These are phyloP conservation scores for Aphidius ervi DNA, from an alignment of 1,140 invertebrate genomes.

Conservation along the genomic window DNA sequence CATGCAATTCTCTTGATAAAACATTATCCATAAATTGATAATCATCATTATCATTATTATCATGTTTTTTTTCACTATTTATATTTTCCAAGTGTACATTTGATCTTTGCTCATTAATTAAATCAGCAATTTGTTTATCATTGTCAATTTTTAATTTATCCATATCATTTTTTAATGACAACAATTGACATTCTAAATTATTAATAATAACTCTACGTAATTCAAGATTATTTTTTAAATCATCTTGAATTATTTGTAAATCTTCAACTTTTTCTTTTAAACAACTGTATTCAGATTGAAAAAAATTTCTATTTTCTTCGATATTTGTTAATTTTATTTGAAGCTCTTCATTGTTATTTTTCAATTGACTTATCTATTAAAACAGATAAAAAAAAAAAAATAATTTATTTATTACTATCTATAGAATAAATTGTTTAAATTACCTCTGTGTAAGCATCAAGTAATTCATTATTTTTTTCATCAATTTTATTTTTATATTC, in stretches of 20 bases:
- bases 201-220: constrained; percentile 29
- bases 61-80: no score
- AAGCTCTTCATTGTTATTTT: constrained; percentile 19
- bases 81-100: no score
- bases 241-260: constrained; percentile 18
- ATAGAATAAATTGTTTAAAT: no score
- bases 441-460: no score
- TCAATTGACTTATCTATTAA: constrained; percentile 14
- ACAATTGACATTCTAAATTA: constrained; percentile 31
- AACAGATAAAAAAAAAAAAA: background rate
- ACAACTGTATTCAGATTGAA: constrained; percentile 26
- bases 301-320: constrained; percentile 16
- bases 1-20: no score
- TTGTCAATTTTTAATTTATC: constrained; percentile 33
- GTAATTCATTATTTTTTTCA: no score
- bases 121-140: constrained; percentile 26
- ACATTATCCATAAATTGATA: no score
- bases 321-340: constrained; percentile 15
- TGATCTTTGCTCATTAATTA: constrained; percentile 7
- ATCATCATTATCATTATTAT: no score
- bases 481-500: no score
- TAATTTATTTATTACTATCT: no score
- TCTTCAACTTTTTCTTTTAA: constrained; percentile 19
- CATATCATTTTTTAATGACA: constrained; percentile 29
- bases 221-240: constrained; percentile 26